Evolutionary conservation across 1,140 invertebrate genomes (phyloP).

Genomic region (Formica exsecta): DNA sequence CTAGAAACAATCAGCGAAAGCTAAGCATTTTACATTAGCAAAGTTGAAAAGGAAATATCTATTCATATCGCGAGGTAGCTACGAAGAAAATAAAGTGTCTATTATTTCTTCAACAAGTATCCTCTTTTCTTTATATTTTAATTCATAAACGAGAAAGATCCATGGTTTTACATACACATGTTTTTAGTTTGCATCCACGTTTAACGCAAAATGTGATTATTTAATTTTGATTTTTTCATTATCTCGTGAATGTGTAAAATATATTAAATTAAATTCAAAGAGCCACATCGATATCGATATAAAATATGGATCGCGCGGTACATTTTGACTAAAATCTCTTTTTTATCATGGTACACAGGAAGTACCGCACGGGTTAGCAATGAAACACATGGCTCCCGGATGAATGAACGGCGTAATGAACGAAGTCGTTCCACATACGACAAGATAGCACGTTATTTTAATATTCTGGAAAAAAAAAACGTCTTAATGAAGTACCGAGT

Average conservation of each 20-base stretch:
- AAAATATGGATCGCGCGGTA: not conserved
- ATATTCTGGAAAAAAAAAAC: not conserved
- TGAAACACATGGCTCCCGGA: conserved; percentile 69
- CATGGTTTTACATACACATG: not conserved
- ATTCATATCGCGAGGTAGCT: not conserved
- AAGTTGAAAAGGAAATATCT: conserved; percentile 11
- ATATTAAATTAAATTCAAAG: no score
- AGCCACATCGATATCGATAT: no score
- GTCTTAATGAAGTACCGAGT: conserved; percentile 25
- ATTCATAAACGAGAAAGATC: not conserved
- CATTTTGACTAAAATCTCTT: conserved; percentile 11
- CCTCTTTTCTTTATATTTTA: not conserved
- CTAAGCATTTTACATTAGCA: conserved; percentile 4
- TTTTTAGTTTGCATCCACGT: not conserved
- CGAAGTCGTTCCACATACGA: conserved; percentile 23
- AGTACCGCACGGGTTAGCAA: conserved; percentile 50
- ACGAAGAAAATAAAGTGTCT: not conserved
- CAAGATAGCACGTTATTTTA: conserved; percentile 34
- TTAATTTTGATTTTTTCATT: not conserved
- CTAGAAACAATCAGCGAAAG: conserved; percentile 34
- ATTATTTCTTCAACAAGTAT: not conserved
- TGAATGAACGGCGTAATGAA: conserved; percentile 69
- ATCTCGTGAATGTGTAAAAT: not conserved
- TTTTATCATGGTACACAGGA: conserved; percentile 64
- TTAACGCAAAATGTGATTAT: not conserved